Evolutionary conservation across 2,888 invertebrate species (phyloP).

Genomic region (Anarsia innoxiella): DNA sequence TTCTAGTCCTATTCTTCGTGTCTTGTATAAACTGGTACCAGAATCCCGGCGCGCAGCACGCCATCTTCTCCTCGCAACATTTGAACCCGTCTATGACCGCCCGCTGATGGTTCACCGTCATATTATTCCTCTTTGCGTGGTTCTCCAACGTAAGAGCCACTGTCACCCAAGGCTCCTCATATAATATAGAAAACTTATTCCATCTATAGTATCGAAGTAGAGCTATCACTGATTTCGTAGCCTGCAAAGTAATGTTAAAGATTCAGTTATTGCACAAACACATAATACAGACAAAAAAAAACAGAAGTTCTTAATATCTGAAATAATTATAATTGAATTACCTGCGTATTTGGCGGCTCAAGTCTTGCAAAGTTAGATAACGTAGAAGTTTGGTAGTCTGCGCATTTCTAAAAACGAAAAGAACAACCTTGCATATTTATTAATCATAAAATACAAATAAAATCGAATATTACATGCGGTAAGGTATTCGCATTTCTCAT

Average conservation of each 20-base stretch:
- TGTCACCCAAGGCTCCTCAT: slow-evolving; percentile 86
- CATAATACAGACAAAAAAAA: too few relatives aligned
- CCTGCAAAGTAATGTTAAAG: slow-evolving; percentile 79
- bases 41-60: slow-evolving; percentile 85
- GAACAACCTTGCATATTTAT: too few relatives aligned
- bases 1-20: slow-evolving; percentile 89
- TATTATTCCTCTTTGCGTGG: slow-evolving; percentile 84
- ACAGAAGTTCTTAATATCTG: too few relatives aligned
- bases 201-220: slow-evolving; percentile 93
- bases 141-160: slow-evolving; percentile 87
- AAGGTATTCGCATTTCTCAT: too few relatives aligned
- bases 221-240: slow-evolving; percentile 95
- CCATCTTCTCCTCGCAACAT: slow-evolving; percentile 84
- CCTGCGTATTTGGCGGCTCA: slow-evolving; percentile 95
- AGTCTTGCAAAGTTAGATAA: slow-evolving; percentile 95
- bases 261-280: too few relatives aligned
- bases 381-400: slow-evolving; percentile 90
- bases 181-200: slow-evolving; percentile 93
- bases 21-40: slow-evolving; percentile 91
- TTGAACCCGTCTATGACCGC: slow-evolving; percentile 82
- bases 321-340: slow-evolving; percentile 37
- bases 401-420: slow-evolving; percentile 87
- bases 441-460: too few relatives aligned
- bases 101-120: slow-evolving; percentile 88
- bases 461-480: too few relatives aligned